Percentiles rank a stretch among this genome's conserved stretches.
Evolutionary conservation across 2,113 vertebrate species (phyloP).

Genomic region (Globicephala melas): DNA sequence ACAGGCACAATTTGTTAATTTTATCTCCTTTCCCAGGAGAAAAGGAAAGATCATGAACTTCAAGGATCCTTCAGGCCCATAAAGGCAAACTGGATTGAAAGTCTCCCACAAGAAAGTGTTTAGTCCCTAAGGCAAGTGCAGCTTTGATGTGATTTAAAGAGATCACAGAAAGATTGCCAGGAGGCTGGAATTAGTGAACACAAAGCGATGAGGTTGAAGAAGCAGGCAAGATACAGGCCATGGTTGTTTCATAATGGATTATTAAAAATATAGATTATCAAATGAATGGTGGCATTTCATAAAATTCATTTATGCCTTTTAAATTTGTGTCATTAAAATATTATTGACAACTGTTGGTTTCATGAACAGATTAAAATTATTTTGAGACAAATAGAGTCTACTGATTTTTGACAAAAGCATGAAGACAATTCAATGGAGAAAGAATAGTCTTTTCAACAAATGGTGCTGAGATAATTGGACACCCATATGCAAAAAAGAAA

Average conservation of each 20-base stretch:
- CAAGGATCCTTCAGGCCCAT: background rate
- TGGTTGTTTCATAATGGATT: background rate
- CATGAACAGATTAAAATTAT: background rate
- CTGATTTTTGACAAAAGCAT: background rate
- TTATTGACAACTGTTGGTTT: background rate
- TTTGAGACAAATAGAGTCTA: background rate
- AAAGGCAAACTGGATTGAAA: background rate
- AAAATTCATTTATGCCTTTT: background rate
- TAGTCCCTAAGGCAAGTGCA: background rate
- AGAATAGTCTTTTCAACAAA: background rate
- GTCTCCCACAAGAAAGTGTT: background rate
- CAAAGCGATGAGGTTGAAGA: background rate
- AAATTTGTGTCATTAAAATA: constrained; percentile 11
- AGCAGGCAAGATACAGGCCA: background rate
- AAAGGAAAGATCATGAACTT: background rate
- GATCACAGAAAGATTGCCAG: background rate
- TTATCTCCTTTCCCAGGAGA: background rate
- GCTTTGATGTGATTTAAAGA: background rate
- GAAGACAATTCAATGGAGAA: background rate
- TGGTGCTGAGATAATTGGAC: background rate
- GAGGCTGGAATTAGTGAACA: background rate
- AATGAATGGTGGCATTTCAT: background rate
- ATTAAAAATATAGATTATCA: background rate
- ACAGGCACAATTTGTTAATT: background rate
- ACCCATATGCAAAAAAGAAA: background rate